These are phyloP conservation scores for Rhyacophila brunnea DNA, from an alignment of 1,140 invertebrate genomes.

Conservation along the genomic window DNA sequence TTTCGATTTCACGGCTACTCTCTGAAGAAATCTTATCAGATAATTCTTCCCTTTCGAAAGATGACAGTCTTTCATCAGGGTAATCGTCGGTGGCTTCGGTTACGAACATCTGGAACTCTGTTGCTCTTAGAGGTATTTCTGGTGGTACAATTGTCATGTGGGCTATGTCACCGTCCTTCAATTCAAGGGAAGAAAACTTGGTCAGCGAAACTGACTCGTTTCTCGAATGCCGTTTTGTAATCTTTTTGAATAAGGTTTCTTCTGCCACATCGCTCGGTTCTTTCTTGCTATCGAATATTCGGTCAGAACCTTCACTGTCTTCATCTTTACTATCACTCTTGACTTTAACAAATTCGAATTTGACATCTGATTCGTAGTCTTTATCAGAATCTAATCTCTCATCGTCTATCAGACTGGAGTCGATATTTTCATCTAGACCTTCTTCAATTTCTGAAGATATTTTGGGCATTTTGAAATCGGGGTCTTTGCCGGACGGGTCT, in stretches of 20 bases:
- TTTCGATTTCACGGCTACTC: conserved; percentile 52
- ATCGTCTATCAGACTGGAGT: conserved; percentile 15
- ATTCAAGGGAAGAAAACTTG: conserved; percentile 47
- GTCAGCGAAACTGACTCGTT: conserved; percentile 51
- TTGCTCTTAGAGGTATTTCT: conserved; percentile 25
- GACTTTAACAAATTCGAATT: conserved; percentile 21
- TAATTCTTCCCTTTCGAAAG: conserved; percentile 49
- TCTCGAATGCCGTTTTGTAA: conserved; percentile 50
- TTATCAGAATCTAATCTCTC: conserved; percentile 13
- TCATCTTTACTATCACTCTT: conserved; percentile 31
- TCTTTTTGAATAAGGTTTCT: conserved; percentile 49
- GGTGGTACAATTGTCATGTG: conserved; percentile 39
- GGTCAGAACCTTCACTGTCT: conserved; percentile 39
- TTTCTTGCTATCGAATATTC: conserved; percentile 25
- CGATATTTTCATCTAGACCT: conserved; percentile 47
- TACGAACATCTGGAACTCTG: conserved; percentile 51
- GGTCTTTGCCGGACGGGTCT: conserved; percentile 38
- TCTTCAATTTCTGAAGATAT: conserved; percentile 34
- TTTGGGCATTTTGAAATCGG: conserved; percentile 29
- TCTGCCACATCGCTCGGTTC: conserved; percentile 42
- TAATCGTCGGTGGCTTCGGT: conserved; percentile 52
- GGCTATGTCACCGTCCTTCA: conserved; percentile 38
- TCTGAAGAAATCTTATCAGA: conserved; percentile 56
- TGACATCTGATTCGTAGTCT: not conserved
- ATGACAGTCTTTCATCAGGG: conserved; percentile 41